phyloP scores from a whole-genome alignment of 2,797 vertebrate species.

The Sebastes miniatus region DNA sequence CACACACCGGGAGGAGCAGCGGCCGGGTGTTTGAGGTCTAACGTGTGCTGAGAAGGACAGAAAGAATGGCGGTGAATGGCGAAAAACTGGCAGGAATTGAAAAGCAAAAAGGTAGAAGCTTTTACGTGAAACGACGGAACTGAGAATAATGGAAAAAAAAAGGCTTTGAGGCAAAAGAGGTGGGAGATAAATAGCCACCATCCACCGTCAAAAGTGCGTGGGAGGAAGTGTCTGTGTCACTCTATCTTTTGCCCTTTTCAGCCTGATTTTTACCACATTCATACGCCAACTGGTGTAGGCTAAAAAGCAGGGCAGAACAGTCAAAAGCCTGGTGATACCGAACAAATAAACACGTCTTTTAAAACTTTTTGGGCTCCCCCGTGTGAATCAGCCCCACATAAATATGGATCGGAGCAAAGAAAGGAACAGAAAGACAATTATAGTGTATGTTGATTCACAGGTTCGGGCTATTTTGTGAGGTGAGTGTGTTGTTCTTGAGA shows the following conservation, averaged over 20 bases:
- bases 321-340: neutral
- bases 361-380: neutral
- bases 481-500: neutral
- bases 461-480: neutral
- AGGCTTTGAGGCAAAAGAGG: slow-evolving; percentile 22
- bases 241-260: slow-evolving; percentile 14
- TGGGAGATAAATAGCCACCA: slow-evolving; percentile 31
- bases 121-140: slow-evolving; percentile 15
- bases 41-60: neutral
- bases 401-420: slow-evolving; percentile 24
- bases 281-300: slow-evolving; percentile 25
- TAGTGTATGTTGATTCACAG: slow-evolving; percentile 5
- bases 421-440: neutral
- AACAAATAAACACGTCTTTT: neutral
- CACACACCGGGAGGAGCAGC: slow-evolving; percentile 30
- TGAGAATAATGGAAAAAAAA: slow-evolving; percentile 13
- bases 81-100: slow-evolving; percentile 22
- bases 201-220: slow-evolving; percentile 3
- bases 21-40: neutral
- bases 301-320: slow-evolving; percentile 23
- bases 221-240: slow-evolving; percentile 29
- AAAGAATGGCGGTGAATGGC: slow-evolving; percentile 17
- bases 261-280: neutral
- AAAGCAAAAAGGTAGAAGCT: slow-evolving; percentile 19
- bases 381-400: neutral